These are phyloP conservation scores for Actinernus sp. DNA, from an alignment of 92 coral and sea anemone species.

Conservation along the genomic window DNA sequence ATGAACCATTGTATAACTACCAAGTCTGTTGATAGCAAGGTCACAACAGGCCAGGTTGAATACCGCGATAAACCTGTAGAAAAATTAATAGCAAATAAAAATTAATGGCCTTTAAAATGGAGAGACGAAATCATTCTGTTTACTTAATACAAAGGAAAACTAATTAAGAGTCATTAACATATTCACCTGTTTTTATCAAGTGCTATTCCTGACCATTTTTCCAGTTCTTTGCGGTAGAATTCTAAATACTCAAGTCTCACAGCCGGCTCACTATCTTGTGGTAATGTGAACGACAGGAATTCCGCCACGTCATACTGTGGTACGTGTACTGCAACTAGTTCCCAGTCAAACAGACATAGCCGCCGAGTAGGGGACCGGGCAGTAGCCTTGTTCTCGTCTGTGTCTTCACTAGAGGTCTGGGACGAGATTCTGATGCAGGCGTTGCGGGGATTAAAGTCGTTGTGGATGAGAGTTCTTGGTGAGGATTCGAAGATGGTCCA, in stretches of 20 bases:
- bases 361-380: background rate
- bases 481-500: slow-evolving; percentile 63
- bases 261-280: slow-evolving; percentile 30
- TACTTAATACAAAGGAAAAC: background rate
- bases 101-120: background rate
- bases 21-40: slow-evolving; percentile 16
- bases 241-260: slow-evolving; percentile 29
- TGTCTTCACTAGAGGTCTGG: too few relatives aligned
- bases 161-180: background rate
- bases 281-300: slow-evolving; percentile 64
- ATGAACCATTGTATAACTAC: background rate
- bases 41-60: slow-evolving; percentile 39
- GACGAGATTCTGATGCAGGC: slow-evolving; percentile 42
- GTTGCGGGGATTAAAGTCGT: slow-evolving; percentile 69
- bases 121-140: background rate
- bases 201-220: slow-evolving; percentile 32
- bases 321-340: slow-evolving; percentile 57
- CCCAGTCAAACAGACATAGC: slow-evolving; percentile 68
- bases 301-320: slow-evolving; percentile 74
- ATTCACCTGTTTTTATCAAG: slow-evolving; percentile 18
- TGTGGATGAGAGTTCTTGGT: slow-evolving; percentile 63
- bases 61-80: slow-evolving; percentile 11
- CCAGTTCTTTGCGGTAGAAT: slow-evolving; percentile 49
- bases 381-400: too few relatives aligned
- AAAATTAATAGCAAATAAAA: background rate